These are phyloP conservation scores for Nannoperca obscura DNA, from an alignment of 2,797 vertebrate species.

Conservation along the genomic window DNA sequence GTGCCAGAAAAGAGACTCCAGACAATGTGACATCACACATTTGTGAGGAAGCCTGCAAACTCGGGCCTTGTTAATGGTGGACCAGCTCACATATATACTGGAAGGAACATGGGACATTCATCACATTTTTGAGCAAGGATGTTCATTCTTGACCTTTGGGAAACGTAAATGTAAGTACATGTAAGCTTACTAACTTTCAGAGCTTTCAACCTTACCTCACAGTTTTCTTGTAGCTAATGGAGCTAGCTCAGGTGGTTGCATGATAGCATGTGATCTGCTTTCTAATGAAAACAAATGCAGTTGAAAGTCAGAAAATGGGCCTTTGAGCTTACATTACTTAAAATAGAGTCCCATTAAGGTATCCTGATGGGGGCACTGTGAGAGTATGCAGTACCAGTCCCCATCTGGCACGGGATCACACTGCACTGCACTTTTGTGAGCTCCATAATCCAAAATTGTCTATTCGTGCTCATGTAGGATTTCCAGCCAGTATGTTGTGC, in stretches of 20 bases:
- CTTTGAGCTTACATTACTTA: neutral
- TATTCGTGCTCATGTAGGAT: conserved; percentile 38
- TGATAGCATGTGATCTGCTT: neutral
- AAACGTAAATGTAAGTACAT: neutral
- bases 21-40: neutral
- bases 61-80: neutral
- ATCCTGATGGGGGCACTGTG: conserved; percentile 9
- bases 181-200: neutral
- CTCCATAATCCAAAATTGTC: conserved; percentile 35
- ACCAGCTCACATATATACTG: neutral
- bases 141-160: conserved; percentile 5
- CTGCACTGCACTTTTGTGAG: conserved; percentile 19
- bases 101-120: neutral
- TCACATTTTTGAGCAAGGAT: neutral
- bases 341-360: neutral
- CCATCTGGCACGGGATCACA: conserved; percentile 5
- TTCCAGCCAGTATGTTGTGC: conserved; percentile 19
- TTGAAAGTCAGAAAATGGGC: neutral
- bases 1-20: neutral
- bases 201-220: neutral
- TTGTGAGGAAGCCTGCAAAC: neutral
- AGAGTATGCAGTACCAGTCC: conserved; percentile 8
- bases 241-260: neutral
- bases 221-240: neutral
- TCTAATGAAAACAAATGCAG: neutral